phyloP scores from a whole-genome alignment of 2,888 invertebrate genomes.

The Trichogramma evanescens region DNA sequence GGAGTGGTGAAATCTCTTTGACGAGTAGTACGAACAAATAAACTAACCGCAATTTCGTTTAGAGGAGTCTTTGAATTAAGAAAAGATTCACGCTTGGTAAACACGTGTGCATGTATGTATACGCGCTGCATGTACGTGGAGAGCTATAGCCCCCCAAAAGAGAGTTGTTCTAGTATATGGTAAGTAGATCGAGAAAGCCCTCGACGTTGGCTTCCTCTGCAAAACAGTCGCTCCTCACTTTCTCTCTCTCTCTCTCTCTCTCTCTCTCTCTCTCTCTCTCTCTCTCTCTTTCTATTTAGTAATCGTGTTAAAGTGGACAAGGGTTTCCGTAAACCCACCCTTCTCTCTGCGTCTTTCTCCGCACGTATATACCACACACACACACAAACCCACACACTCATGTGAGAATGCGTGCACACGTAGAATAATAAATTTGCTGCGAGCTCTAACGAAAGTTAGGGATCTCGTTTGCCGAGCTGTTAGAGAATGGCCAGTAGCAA shows the following conservation, averaged over 20 bases:
- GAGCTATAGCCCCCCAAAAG: no score
- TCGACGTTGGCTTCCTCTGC: background rate
- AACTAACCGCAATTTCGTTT: no score
- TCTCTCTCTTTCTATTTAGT: conserved; percentile 9
- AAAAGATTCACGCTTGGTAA: no score
- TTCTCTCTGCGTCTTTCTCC: background rate
- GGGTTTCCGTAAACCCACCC: conserved; percentile 35
- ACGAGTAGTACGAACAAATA: no score
- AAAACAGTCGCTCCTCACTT: background rate
- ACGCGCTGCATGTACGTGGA: no score
- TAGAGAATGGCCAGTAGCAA: conserved; percentile 4
- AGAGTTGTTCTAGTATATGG: no score
- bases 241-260: conserved; percentile 3
- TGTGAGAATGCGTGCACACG: conserved; percentile 17
- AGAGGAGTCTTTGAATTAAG: no score
- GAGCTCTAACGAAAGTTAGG: conserved; percentile 30
- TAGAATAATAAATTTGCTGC: conserved; percentile 37
- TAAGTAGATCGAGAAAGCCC: background rate
- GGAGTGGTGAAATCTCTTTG: no score
- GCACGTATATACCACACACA: background rate
- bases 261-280: background rate
- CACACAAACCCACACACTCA: conserved; percentile 6
- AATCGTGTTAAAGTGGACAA: conserved; percentile 43
- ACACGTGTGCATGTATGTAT: no score
- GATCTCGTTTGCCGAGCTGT: conserved; percentile 26